A percentile compares a stretch with the other conserved stretches of the same genome.
phyloP scores from a whole-genome alignment of 2,797 vertebrate genomes.

The Echeneis naucrates region DNA sequence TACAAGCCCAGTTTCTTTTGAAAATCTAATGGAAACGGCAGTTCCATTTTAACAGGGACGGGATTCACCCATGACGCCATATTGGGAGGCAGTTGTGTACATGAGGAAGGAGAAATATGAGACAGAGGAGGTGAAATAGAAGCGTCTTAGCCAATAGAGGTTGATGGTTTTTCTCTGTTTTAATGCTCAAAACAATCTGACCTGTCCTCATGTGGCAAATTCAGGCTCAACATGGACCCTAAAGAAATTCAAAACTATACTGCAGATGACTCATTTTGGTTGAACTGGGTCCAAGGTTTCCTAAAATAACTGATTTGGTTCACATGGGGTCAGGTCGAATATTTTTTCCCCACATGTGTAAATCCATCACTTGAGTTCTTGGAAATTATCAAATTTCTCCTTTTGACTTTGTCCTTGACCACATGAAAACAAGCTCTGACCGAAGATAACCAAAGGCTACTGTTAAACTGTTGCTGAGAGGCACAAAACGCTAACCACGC shows the following conservation, averaged over 20 bases:
- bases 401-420: constrained; percentile 42
- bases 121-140: constrained; percentile 8
- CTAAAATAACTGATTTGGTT: constrained; percentile 36
- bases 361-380: constrained; percentile 59
- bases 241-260: not conserved
- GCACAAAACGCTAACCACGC: constrained; percentile 38
- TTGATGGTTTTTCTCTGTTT: constrained; percentile 10
- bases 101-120: constrained; percentile 1
- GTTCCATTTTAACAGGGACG: constrained; percentile 17
- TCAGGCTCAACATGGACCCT: not conserved
- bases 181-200: not conserved
- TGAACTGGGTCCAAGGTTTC: constrained; percentile 7
- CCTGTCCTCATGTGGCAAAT: constrained; percentile 4
- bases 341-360: constrained; percentile 44
- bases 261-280: not conserved
- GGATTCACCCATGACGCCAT: constrained; percentile 7
- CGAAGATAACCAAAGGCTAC: constrained; percentile 43
- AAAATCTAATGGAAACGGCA: not conserved
- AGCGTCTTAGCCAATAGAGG: not conserved
- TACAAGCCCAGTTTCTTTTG: not conserved
- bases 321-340: constrained; percentile 47
- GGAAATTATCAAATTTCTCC: constrained; percentile 58
- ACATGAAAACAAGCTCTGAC: constrained; percentile 61
- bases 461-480: constrained; percentile 37
- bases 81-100: constrained; percentile 17